These are phyloP conservation scores for Drosophila hawaiiensis DNA, from an alignment of 2,888 invertebrate species.

Conservation along the genomic window DNA sequence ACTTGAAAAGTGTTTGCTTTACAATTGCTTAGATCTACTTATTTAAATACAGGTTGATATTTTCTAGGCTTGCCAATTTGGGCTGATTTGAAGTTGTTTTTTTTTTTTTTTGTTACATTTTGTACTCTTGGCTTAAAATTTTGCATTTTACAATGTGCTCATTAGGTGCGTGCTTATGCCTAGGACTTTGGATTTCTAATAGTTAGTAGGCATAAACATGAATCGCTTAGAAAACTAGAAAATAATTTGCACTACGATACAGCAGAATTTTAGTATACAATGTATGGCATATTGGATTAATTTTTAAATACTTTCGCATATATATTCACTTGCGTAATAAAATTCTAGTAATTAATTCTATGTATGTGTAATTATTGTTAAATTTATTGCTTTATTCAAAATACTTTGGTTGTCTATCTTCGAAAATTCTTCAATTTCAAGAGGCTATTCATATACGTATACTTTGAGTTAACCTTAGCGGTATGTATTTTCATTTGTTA, in stretches of 20 bases:
- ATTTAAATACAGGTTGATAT: constrained; percentile 25
- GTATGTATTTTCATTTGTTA: constrained; percentile 18
- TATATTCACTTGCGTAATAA: background rate
- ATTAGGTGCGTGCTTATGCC: constrained; percentile 67
- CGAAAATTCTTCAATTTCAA: constrained; percentile 64
- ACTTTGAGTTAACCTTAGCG: constrained; percentile 57
- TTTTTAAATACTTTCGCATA: background rate
- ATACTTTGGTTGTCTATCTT: constrained; percentile 24
- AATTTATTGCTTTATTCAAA: constrained; percentile 65
- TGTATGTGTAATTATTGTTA: constrained; percentile 52
- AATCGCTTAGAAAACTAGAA: constrained; percentile 50
- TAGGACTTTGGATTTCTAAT: constrained; percentile 55
- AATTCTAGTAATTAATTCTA: constrained; percentile 1
- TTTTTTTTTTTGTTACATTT: constrained; percentile 55
- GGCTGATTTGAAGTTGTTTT: constrained; percentile 6
- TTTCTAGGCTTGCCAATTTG: constrained; percentile 57
- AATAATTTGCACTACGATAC: constrained; percentile 38
- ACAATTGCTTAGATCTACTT: constrained; percentile 52
- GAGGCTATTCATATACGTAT: constrained; percentile 70
- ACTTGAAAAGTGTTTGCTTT: constrained; percentile 76
- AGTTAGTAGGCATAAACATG: constrained; percentile 63
- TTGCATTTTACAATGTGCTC: constrained; percentile 85
- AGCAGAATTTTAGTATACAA: constrained; percentile 39
- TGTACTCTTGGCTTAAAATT: constrained; percentile 83
- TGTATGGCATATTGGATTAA: background rate